Evolutionary conservation across 2,888 invertebrate species (phyloP).

Genomic region (Trissolcus brochymenae): DNA sequence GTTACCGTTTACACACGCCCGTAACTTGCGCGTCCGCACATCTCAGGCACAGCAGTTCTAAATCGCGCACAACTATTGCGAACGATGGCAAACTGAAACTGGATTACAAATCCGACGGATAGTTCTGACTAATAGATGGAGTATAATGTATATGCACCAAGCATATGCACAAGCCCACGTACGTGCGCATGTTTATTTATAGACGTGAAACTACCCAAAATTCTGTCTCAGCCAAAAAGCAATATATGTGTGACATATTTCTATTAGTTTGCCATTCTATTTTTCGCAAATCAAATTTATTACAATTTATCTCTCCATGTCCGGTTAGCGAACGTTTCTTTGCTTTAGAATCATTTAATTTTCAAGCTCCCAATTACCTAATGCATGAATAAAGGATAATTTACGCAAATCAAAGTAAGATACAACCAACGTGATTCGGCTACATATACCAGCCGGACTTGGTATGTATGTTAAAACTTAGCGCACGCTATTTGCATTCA

Average conservation of each 20-base stretch:
- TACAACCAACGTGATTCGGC: slow-evolving; percentile 4
- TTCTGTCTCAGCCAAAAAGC: not conserved
- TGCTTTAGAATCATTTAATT: not conserved
- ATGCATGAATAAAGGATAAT: slow-evolving; percentile 35
- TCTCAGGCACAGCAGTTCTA: slow-evolving; percentile 35
- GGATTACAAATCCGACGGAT: slow-evolving; percentile 67
- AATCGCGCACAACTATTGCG: slow-evolving; percentile 49
- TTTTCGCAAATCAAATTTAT: no score
- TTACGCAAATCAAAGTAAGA: slow-evolving; percentile 19
- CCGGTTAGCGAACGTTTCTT: no score
- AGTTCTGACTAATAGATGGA: slow-evolving; percentile 63
- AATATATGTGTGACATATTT: no score
- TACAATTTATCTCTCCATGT: no score
- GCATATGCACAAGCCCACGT: slow-evolving; percentile 35
- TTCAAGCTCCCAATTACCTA: slow-evolving; percentile 13
- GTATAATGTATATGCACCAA: slow-evolving; percentile 24
- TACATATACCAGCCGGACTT: not conserved
- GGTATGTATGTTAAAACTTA: slow-evolving; percentile 24
- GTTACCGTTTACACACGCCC: slow-evolving; percentile 38
- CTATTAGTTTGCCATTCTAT: no score
- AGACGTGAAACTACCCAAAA: not conserved
- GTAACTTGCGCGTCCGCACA: slow-evolving; percentile 22
- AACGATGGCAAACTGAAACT: slow-evolving; percentile 67
- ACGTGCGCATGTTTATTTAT: slow-evolving; percentile 28
- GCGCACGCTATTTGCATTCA: slow-evolving; percentile 28